These are phyloP conservation scores for Lampropteryx suffumata DNA, from an alignment of 2,888 invertebrate genomes.

Conservation along the genomic window DNA sequence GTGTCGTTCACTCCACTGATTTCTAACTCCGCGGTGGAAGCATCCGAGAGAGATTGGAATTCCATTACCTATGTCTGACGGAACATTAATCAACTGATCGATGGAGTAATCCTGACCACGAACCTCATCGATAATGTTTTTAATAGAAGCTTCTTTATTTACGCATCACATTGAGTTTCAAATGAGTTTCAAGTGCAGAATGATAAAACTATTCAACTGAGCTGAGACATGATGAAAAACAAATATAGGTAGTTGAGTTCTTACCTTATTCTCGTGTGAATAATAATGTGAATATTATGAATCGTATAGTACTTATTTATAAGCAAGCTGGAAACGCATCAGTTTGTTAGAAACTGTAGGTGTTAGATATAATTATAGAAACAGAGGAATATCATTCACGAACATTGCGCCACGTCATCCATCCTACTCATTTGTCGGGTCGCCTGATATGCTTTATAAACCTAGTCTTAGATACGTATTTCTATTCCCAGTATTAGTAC, in stretches of 20 bases:
- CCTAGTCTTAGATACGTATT: no score
- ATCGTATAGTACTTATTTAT: background rate
- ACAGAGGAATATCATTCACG: constrained; percentile 17
- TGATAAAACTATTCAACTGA: background rate
- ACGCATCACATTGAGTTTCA: no score
- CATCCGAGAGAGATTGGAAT: constrained; percentile 69
- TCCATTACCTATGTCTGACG: constrained; percentile 54
- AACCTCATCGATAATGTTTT: background rate
- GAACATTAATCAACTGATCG: constrained; percentile 47
- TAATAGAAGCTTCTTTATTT: constrained; percentile 5
- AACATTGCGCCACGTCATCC: constrained; percentile 9
- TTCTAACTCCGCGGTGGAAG: constrained; percentile 56
- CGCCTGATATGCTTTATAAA: background rate
- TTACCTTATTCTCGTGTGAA: no score
- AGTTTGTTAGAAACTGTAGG: constrained; percentile 19
- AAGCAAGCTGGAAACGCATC: background rate
- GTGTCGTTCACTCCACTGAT: constrained; percentile 61
- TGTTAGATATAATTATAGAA: constrained; percentile 24
- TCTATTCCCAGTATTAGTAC: no score
- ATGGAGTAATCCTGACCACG: constrained; percentile 27
- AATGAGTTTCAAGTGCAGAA: background rate
- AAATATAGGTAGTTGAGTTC: no score
- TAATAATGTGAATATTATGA: no score
- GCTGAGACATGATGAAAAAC: no score
- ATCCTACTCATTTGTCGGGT: background rate